Base-by-base conservation (phyloP, 2,888 invertebrate genomes). In the Nasonovia ribisnigri region DNA sequence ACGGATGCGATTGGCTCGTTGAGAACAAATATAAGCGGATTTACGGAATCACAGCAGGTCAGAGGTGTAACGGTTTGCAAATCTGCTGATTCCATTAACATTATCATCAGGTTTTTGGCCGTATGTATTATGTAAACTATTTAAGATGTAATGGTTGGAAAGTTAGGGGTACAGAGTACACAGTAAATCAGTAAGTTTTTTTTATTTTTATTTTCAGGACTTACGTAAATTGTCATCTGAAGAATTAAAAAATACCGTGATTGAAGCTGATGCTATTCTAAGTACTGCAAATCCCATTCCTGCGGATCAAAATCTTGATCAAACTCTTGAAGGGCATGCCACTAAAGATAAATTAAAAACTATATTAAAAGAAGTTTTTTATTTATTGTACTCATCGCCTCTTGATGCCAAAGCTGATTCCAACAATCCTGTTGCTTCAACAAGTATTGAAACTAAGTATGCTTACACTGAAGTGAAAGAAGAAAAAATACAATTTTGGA, bases 51-150 rank as follows among this genome's bases (percentile, higher is more conserved):
- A 5, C 48, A 90, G 26, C 46, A 16, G 3, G 16, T 36, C 1
- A 1, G 24, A 10, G n/a, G 26, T 6, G 93, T 60, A 36, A 60
- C 46, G 1, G 3, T 93, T 3, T 84, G 89, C 5, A 90, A 93
- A 89, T 43, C 77, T 1, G 88, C 89, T 3, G 84, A 93, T 54
- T 93, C 89, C 8, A 46, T 84, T 8, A 93, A 48, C 4, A 29
- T 93, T 5, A 5, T 57, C 3, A 26, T 89, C 36, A 77, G 84
- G 2, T 24, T 93, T 13, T 20, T 89, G 26, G 36, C 84, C 0
- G 93, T 93, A 89, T 46, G 93, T 93, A 87, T 91, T 84, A 90
- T 48, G n/a, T 36, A 51, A 54, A 86, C n/a, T 86, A n/a, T 8
- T 88, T 48, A 36, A 6, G 8, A 51, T 88, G 6, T 20, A 88